Percentiles rank a stretch among this genome's conserved stretches.
These are phyloP conservation scores for Xestobium rufovillosum DNA, from an alignment of 2,888 invertebrate species.

Conservation along the genomic window DNA sequence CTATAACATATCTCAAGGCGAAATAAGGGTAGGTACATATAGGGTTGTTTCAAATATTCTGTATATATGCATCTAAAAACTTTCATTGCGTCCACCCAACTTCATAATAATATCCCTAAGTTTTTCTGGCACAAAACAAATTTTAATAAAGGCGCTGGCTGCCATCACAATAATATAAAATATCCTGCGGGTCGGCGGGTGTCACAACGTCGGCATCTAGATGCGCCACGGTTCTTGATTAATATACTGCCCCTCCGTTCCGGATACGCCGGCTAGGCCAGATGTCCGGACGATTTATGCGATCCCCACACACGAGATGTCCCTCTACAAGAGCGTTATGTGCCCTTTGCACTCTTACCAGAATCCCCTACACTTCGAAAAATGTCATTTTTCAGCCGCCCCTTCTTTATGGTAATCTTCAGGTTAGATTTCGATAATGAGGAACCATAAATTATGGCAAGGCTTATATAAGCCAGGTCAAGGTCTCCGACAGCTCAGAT, in stretches of 20 bases:
- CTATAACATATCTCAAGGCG: too few relatives aligned
- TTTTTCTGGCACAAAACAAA: slow-evolving; percentile 28
- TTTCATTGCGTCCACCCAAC: too few relatives aligned
- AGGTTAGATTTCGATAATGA: too few relatives aligned
- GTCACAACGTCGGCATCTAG: slow-evolving; percentile 20
- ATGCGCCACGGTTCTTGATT: slow-evolving; percentile 29
- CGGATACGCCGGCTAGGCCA: slow-evolving; percentile 30
- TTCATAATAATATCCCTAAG: too few relatives aligned
- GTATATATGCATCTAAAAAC: too few relatives aligned
- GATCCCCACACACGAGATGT: slow-evolving; percentile 23
- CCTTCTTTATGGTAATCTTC: background rate
- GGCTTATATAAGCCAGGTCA: too few relatives aligned
- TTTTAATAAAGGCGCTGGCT: slow-evolving; percentile 29
- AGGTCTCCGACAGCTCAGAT: too few relatives aligned
- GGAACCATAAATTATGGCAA: too few relatives aligned
- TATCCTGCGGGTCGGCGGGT: slow-evolving; percentile 23
- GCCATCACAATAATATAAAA: slow-evolving; percentile 27
- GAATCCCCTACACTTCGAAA: background rate
- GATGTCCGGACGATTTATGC: slow-evolving; percentile 31
- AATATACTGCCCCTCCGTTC: slow-evolving; percentile 32
- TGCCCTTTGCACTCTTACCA: slow-evolving; percentile 11
- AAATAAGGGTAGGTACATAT: too few relatives aligned
- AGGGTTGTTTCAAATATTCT: too few relatives aligned
- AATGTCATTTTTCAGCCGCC: background rate
- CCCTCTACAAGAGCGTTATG: slow-evolving; percentile 14